Percentiles rank a stretch among this genome's conserved stretches.
phyloP scores from a whole-genome alignment of 2,797 vertebrate genomes.

The Neosalanx taihuensis region DNA sequence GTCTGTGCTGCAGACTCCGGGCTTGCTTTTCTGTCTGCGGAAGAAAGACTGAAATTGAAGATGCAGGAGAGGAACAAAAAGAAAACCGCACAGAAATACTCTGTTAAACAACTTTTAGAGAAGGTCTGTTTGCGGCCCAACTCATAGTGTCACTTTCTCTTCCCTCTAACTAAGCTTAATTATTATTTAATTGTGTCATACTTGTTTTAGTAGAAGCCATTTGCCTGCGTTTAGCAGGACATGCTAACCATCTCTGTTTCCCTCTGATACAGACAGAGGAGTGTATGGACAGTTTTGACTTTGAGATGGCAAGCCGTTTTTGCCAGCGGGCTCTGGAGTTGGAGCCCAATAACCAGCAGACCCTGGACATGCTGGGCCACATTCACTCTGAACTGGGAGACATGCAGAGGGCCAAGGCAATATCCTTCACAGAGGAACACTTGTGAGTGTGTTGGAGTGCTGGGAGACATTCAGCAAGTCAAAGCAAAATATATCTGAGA shows the following conservation, averaged over 20 bases:
- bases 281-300: slow-evolving; percentile 79
- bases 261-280: slow-evolving; percentile 72
- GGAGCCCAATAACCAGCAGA: slow-evolving; percentile 72
- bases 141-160: not conserved
- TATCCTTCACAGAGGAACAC: slow-evolving; percentile 68
- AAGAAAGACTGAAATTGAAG: slow-evolving; percentile 76
- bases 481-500: not conserved
- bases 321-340: slow-evolving; percentile 80
- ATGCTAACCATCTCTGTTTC: slow-evolving; percentile 7
- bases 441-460: not conserved
- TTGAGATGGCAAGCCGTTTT: slow-evolving; percentile 78
- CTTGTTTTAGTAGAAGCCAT: not conserved
- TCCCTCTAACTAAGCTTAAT: not conserved
- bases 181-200: not conserved
- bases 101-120: slow-evolving; percentile 73
- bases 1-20: slow-evolving; percentile 25
- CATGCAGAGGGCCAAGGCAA: slow-evolving; percentile 72
- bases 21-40: slow-evolving; percentile 60
- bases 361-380: slow-evolving; percentile 78
- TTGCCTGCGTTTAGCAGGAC: slow-evolving; percentile 5
- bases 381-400: slow-evolving; percentile 78
- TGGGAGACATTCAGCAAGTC: not conserved
- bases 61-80: slow-evolving; percentile 80
- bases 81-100: slow-evolving; percentile 78
- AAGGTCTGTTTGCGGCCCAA: slow-evolving; percentile 61